Evolutionary conservation across 2,888 invertebrate species (phyloP).

Genomic region (Noctua janthina): DNA sequence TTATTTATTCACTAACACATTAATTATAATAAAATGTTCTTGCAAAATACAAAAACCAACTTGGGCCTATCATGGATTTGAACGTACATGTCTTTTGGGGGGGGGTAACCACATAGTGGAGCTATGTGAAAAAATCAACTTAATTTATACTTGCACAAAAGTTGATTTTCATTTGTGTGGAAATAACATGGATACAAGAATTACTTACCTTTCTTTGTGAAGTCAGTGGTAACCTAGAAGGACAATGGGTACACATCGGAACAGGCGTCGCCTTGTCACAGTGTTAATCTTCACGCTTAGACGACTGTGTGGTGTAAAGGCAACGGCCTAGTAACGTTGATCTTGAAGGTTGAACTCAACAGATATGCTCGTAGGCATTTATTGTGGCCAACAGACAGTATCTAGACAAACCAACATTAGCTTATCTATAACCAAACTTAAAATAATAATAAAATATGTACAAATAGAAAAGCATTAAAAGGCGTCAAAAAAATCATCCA

Average conservation of each 20-base stretch:
- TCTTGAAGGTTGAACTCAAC: neutral
- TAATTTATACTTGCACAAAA: neutral
- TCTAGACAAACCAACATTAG: neutral
- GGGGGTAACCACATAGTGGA: too few species aligned
- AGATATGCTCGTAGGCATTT: neutral
- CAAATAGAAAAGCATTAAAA: too few species aligned
- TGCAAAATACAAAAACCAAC: too few species aligned
- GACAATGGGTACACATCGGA: constrained; percentile 17
- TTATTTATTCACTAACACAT: too few species aligned
- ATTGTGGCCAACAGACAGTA: neutral
- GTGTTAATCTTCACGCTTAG: constrained; percentile 17
- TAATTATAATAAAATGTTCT: too few species aligned
- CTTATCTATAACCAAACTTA: too few species aligned
- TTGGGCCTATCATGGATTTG: too few species aligned
- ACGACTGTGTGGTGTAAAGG: neutral
- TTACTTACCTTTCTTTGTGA: constrained; percentile 28
- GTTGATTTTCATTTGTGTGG: neutral
- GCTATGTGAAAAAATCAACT: neutral
- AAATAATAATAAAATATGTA: too few species aligned
- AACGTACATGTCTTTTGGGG: too few species aligned
- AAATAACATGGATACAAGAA: neutral
- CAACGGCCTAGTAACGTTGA: constrained; percentile 5
- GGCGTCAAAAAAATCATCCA: too few species aligned
- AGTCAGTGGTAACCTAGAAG: constrained; percentile 35
- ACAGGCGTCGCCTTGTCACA: constrained; percentile 11